These are phyloP conservation scores for Cyanistes caeruleus DNA, from an alignment of 2,113 vertebrate genomes.

Conservation along the genomic window DNA sequence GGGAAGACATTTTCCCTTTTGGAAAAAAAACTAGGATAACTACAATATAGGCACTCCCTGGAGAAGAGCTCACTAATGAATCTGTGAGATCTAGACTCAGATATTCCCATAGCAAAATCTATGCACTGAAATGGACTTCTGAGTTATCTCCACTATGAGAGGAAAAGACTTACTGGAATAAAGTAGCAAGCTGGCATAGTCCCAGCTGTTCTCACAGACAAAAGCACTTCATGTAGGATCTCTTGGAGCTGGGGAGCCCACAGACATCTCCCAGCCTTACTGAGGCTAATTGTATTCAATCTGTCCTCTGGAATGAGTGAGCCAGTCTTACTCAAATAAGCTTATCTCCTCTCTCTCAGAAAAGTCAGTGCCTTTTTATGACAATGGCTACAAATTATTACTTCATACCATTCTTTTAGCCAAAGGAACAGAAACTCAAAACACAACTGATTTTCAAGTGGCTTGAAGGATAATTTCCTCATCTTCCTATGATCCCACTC, in stretches of 20 bases:
- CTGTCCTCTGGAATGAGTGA: neutral
- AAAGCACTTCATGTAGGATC: conserved; percentile 25
- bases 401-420: neutral
- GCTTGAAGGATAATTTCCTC: neutral
- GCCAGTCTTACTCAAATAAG: neutral
- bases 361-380: neutral
- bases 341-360: neutral
- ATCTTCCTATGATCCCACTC: neutral
- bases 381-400: neutral
- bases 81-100: conserved; percentile 11
- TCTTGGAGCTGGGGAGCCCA: neutral
- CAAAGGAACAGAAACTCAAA: neutral
- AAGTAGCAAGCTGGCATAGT: neutral
- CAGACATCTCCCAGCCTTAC: neutral
- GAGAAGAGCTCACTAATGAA: conserved; percentile 23
- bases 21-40: conserved; percentile 57
- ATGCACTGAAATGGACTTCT: neutral
- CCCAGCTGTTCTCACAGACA: neutral
- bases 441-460: neutral
- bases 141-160: conserved; percentile 10
- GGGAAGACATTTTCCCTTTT: conserved; percentile 22
- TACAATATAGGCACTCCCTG: conserved; percentile 13
- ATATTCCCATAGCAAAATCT: neutral
- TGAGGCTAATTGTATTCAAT: conserved; percentile 29
- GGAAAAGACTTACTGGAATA: conserved; percentile 22